Evolutionary conservation across 2,113 vertebrate genomes (phyloP).

Genomic region (Centropristis striata): DNA sequence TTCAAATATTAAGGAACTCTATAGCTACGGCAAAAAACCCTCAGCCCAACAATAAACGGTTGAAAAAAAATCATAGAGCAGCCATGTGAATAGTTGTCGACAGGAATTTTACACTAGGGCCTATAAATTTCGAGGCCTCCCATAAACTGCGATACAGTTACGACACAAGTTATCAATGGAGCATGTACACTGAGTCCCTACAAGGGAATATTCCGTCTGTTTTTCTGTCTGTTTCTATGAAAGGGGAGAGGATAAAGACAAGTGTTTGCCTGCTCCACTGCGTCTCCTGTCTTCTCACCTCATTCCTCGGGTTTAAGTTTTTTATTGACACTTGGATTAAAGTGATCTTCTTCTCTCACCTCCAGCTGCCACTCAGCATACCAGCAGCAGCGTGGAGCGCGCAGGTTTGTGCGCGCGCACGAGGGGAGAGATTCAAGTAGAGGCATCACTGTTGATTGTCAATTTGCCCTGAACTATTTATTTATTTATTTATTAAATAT

Average conservation of each 20-base stretch:
- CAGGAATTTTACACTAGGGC: background rate
- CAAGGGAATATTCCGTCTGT: background rate
- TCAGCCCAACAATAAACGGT: no score
- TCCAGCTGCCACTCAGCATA: constrained; percentile 67
- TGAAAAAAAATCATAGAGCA: background rate
- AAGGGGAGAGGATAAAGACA: background rate
- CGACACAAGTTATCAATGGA: background rate
- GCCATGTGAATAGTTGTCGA: constrained; percentile 1
- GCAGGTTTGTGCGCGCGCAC: background rate
- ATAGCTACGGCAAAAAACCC: no score
- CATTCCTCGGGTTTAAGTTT: constrained; percentile 65
- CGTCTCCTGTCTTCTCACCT: constrained; percentile 27
- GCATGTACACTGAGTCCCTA: background rate
- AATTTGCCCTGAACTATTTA: constrained; percentile 3
- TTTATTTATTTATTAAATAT: no score
- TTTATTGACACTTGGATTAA: constrained; percentile 61
- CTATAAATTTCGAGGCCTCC: constrained; percentile 33
- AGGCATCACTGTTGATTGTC: background rate
- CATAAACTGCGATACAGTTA: constrained; percentile 4
- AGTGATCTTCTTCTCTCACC: constrained; percentile 66
- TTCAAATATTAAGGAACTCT: no score
- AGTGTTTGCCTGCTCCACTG: constrained; percentile 33
- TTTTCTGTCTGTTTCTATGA: constrained; percentile 6
- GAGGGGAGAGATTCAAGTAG: background rate
- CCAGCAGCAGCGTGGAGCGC: background rate